Evolutionary conservation across 2,113 vertebrate genomes (phyloP), one percentile per base, ranked within the genome.

Genomic region (Todiramphus saurophagus): DNA sequence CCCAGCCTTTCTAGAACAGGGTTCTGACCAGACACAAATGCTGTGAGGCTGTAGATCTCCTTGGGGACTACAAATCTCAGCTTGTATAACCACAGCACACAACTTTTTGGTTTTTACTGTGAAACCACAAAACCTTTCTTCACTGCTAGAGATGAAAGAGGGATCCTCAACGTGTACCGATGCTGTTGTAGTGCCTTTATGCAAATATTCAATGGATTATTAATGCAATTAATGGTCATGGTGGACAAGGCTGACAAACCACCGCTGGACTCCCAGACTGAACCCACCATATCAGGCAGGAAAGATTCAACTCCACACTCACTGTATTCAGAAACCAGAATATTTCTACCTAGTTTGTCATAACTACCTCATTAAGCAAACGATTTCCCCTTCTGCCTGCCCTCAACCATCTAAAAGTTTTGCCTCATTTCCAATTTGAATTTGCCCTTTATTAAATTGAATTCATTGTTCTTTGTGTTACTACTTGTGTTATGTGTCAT

Each of bases 301-400:
- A 64, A 72, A 77, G 60, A 62, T 28, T 72, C 74, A 78, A 48
- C 1, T 30, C 41, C 31, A 76, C 30, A 51, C 19, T 62, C 7
- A 0, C 50, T 83, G 77, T 76, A 85, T 82, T 89, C 0, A 0
- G 64, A 96, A 93, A 94, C 31, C 37, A 53, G 55, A 77, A 14
- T 70, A 87, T 91, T 87, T 87, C 69, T 89, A 73, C 18, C 81
- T 78, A 78, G 76, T 82, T 87, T 87, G 53, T 88, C 76, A 66
- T 70, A 92, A 78, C 80, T 82, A 89, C 85, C 83, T 95, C 93
- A 97, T 96, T 96, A 97, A 92, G 95, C 93, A 96, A 97, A 93
- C 0, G 0, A 92, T 67, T 84, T 91, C 66, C 62, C 39, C 84
- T 92, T 79, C 90, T 90, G 69, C 41, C 83, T 79, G 76, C 73